Evolutionary conservation across 2,888 invertebrate genomes (phyloP).

Genomic region (Pycnomerus fuliginosus): DNA sequence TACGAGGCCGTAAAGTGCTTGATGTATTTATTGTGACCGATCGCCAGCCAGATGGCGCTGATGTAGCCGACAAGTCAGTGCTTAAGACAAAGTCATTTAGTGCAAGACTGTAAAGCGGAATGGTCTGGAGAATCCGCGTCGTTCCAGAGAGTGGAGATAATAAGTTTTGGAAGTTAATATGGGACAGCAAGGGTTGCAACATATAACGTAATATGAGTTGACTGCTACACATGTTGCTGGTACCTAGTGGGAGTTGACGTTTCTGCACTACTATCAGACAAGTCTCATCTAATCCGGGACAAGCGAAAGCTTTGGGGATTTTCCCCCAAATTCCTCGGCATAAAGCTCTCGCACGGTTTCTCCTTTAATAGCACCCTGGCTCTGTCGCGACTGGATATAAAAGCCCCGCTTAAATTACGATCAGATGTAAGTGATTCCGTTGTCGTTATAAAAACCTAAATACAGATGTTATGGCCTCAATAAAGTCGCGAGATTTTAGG

Average conservation of each 20-base stretch:
- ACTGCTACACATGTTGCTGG: conserved; percentile 44
- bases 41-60: not conserved
- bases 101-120: conserved; percentile 11
- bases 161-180: conserved; percentile 28
- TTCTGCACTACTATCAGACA: conserved; percentile 33
- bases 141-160: conserved; percentile 24
- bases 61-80: not conserved
- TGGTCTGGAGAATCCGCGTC: conserved; percentile 18
- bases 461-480: conserved; percentile 16
- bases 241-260: conserved; percentile 29
- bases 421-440: conserved; percentile 32
- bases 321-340: conserved; percentile 48
- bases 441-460: conserved; percentile 29
- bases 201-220: conserved; percentile 39
- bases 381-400: conserved; percentile 44
- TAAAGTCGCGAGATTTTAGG: conserved; percentile 11
- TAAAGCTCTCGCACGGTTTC: conserved; percentile 39
- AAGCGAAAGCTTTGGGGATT: conserved; percentile 48
- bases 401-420: conserved; percentile 37
- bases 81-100: conserved; percentile 14
- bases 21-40: conserved; percentile 17
- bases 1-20: conserved; percentile 14
- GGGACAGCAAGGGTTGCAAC: conserved; percentile 23
- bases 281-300: conserved; percentile 48
- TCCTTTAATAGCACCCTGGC: conserved; percentile 38